These are phyloP conservation scores for Fragum fragum DNA, from an alignment of 2,888 invertebrate genomes.

Conservation along the genomic window DNA sequence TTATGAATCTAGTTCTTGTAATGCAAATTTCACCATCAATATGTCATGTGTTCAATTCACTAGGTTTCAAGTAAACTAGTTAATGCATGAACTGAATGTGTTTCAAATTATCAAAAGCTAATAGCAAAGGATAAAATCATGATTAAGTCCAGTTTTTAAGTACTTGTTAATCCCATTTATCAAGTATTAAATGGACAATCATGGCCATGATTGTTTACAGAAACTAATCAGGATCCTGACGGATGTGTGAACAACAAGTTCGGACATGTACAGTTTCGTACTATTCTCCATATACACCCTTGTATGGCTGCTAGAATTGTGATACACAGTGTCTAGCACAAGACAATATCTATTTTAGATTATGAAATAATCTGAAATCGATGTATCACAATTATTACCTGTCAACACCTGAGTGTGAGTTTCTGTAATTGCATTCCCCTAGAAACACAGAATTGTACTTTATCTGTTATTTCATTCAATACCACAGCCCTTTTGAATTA, in stretches of 20 bases:
- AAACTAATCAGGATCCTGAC: background rate
- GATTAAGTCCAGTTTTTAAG: background rate
- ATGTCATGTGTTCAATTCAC: background rate
- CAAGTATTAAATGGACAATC: background rate
- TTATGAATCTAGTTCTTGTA: background rate
- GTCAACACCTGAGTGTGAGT: conserved; percentile 39
- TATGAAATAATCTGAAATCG: conserved; percentile 1
- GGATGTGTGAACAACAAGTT: conserved; percentile 48
- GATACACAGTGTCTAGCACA: conserved; percentile 12
- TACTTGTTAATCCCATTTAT: background rate
- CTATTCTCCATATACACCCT: background rate
- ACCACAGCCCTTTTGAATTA: background rate
- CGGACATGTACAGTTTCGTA: conserved; percentile 34
- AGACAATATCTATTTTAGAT: background rate
- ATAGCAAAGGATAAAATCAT: background rate
- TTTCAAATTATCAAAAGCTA: background rate
- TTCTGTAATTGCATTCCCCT: background rate
- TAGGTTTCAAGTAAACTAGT: background rate
- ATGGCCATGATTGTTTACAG: background rate
- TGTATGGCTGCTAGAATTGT: background rate
- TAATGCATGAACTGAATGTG: background rate
- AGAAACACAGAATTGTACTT: background rate
- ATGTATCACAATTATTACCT: conserved; percentile 7
- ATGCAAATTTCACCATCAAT: background rate
- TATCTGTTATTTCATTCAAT: background rate